Conservation (phyloP, 2,888 invertebrate genomes). For the Leucoma salicis region DNA sequence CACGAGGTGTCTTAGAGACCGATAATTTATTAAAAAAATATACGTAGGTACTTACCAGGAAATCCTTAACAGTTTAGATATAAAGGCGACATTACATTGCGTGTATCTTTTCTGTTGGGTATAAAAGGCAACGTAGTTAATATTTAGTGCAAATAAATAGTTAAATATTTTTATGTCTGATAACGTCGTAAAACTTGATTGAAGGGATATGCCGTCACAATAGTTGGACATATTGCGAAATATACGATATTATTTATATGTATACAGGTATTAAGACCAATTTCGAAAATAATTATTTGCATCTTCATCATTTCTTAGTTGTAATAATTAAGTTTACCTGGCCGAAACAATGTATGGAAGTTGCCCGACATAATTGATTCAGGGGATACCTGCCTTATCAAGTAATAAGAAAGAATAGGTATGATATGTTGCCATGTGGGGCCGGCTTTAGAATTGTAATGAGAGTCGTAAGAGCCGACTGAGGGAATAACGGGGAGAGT, state of each 20-base stretch:
- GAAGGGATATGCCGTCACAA: conserved; percentile 60
- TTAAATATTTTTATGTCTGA: conserved; percentile 79
- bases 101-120: conserved; percentile 24
- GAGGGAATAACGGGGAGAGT: no score
- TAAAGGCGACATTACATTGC: conserved; percentile 34
- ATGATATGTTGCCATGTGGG: no score
- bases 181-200: conserved; percentile 78
- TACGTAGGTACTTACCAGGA: conserved; percentile 12
- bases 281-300: no score
- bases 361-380: no score
- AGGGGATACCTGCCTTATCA: no score
- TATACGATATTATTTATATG: conserved; percentile 37
- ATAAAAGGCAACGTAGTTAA: conserved; percentile 56
- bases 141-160: conserved; percentile 76
- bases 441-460: no score
- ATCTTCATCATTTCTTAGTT: no score
- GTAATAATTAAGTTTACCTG: no score
- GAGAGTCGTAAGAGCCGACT: no score
- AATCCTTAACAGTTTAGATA: conserved; percentile 25
- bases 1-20: background rate
- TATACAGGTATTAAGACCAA: no score
- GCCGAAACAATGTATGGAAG: no score
- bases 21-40: background rate
- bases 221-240: conserved; percentile 50
- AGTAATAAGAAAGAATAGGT: no score